Conservation (phyloP, 2,888 invertebrate species). For the Macrophya alboannulata region DNA sequence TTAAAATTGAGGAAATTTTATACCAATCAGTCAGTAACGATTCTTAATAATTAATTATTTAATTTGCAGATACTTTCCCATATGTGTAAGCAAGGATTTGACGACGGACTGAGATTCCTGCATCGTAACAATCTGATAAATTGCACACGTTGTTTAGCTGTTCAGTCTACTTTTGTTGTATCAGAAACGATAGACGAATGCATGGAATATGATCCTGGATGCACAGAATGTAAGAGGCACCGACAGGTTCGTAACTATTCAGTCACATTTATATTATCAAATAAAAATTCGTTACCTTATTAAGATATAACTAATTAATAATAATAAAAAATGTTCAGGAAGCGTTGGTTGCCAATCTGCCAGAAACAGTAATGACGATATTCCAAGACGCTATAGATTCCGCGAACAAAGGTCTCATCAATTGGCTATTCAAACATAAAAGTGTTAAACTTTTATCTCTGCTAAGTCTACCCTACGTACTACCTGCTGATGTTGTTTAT, state of each 20-base stretch:
- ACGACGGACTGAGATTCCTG: conserved; percentile 93
- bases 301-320: background rate
- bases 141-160: conserved; percentile 95
- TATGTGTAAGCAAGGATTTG: conserved; percentile 99
- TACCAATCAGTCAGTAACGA: background rate
- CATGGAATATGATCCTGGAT: conserved; percentile 92
- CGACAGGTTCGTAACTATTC: conserved; percentile 85
- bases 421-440: conserved; percentile 93
- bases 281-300: background rate
- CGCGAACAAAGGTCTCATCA: conserved; percentile 94
- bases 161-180: conserved; percentile 92
- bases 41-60: conserved; percentile 28
- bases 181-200: conserved; percentile 88
- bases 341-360: conserved; percentile 93
- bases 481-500: conserved; percentile 94
- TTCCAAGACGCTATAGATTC: conserved; percentile 97
- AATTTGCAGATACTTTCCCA: conserved; percentile 85
- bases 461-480: conserved; percentile 91
- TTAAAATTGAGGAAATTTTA: background rate
- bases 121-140: conserved; percentile 95
- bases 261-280: background rate
- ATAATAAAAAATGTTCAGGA: conserved; percentile 82
- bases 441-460: conserved; percentile 91
- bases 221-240: conserved; percentile 93
- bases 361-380: conserved; percentile 93